Conservation (phyloP, 2,797 vertebrate genomes). For the Rhynchonycteris naso region DNA sequence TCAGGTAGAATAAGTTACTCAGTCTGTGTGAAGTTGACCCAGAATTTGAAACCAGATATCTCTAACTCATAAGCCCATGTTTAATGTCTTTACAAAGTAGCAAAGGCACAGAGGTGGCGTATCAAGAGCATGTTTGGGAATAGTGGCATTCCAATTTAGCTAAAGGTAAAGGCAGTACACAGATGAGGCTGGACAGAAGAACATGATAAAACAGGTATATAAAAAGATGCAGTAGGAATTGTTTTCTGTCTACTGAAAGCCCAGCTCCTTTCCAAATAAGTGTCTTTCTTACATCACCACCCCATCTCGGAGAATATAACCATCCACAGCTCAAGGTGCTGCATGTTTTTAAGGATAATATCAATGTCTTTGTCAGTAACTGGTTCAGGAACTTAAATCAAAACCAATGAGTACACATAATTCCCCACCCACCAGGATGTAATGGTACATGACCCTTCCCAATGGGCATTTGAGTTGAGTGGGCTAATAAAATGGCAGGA, state of each 20-base stretch:
- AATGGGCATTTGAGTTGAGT: background rate
- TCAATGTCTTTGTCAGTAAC: background rate
- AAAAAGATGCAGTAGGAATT: background rate
- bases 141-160: background rate
- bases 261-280: background rate
- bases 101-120: background rate
- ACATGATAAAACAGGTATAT: no score
- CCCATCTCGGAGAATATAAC: background rate
- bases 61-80: background rate
- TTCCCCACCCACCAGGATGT: no score
- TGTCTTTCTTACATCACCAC: background rate
- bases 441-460: background rate
- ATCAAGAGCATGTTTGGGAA: background rate
- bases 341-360: background rate
- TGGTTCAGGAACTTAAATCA: background rate
- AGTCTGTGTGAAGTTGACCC: background rate
- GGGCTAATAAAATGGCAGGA: background rate
- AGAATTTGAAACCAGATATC: background rate
- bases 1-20: background rate
- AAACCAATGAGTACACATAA: background rate
- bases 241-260: background rate
- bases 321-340: background rate
- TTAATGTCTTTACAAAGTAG: background rate
- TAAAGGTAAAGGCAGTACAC: background rate
- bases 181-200: background rate